A percentile compares a stretch with the other conserved stretches of the same genome.
These are phyloP conservation scores for Drosophila demipolita DNA, from an alignment of 2,888 invertebrate genomes.

Conservation along the genomic window DNA sequence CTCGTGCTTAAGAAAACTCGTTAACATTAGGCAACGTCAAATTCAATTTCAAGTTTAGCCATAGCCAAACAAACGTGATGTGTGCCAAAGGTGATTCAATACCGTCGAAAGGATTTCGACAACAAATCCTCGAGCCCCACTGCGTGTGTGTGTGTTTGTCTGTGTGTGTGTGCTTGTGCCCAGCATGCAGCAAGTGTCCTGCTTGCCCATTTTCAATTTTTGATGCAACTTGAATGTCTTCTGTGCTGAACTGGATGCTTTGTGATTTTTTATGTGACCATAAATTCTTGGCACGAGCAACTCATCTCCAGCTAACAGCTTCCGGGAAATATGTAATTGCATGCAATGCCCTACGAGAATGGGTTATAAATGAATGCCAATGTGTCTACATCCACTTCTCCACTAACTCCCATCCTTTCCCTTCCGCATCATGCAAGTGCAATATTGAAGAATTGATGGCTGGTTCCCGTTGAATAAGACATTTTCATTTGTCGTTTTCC, in stretches of 20 bases:
- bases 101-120: constrained; percentile 55
- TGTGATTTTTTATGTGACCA: constrained; percentile 75
- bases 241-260: constrained; percentile 36
- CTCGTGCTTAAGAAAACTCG: constrained; percentile 23
- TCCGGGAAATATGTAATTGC: constrained; percentile 51
- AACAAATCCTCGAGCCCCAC: constrained; percentile 10
- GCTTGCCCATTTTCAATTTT: constrained; percentile 50
- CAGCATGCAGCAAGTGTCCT: constrained; percentile 27
- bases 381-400: constrained; percentile 26
- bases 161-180: constrained; percentile 13
- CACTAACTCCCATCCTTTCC: not conserved
- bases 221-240: constrained; percentile 34
- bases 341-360: constrained; percentile 48
- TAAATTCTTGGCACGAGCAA: constrained; percentile 55
- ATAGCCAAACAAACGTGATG: constrained; percentile 73
- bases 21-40: constrained; percentile 43
- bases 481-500: constrained; percentile 66
- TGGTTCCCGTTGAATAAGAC: constrained; percentile 35
- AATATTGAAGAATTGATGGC: constrained; percentile 41
- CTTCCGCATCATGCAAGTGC: constrained; percentile 14
- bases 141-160: not conserved
- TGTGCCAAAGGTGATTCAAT: constrained; percentile 44
- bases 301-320: constrained; percentile 35
- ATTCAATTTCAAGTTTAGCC: constrained; percentile 68
- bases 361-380: constrained; percentile 61